phyloP scores from a whole-genome alignment of 2,113 vertebrate genomes.

The Heterotilapia buettikoferi region DNA sequence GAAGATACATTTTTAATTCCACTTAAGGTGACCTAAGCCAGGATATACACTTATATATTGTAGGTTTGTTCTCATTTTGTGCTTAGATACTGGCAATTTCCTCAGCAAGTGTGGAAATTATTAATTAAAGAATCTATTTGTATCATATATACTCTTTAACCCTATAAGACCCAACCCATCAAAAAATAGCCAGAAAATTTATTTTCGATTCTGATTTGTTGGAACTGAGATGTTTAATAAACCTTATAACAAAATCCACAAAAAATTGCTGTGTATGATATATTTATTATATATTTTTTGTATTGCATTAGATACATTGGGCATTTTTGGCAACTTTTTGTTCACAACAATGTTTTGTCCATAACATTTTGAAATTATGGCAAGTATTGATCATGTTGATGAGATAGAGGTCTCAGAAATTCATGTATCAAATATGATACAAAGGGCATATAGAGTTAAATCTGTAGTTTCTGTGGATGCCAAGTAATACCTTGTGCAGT shows the following conservation, averaged over 20 bases:
- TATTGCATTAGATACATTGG: background rate
- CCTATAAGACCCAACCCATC: background rate
- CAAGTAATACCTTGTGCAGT: background rate
- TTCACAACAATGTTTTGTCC: background rate
- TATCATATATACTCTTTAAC: background rate
- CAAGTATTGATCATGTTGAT: background rate
- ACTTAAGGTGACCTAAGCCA: background rate
- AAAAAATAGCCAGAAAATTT: rapidly evolving
- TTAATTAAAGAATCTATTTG: background rate
- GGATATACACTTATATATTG: background rate
- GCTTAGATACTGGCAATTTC: background rate
- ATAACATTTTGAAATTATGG: background rate
- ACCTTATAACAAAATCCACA: background rate
- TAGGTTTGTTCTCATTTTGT: background rate
- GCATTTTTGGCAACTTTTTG: background rate
- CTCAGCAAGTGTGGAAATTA: background rate
- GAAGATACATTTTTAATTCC: background rate
- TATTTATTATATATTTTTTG: background rate
- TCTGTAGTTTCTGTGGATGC: background rate
- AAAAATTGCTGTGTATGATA: background rate
- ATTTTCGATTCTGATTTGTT: background rate
- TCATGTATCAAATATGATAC: background rate
- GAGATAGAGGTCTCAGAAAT: background rate
- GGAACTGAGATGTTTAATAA: background rate
- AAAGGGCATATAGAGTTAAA: background rate